Percentiles rank a stretch among this genome's conserved stretches.
Conservation (phyloP, 2,797 vertebrate genomes). For the Sebastes minor region DNA sequence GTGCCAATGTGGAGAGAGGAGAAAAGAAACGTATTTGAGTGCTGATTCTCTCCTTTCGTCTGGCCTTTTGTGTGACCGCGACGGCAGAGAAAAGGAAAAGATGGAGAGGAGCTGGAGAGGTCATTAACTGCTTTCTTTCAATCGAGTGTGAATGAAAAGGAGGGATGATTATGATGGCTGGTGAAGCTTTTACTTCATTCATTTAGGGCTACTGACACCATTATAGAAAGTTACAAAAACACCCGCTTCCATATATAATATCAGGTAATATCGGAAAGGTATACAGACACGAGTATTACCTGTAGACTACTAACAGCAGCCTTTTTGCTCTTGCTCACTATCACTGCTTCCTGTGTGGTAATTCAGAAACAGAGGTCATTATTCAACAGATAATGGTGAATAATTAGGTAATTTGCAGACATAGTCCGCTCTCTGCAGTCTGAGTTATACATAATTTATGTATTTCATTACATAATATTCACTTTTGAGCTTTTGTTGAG, state of each 20-base stretch:
- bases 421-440: neutral
- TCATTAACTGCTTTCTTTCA: constrained; percentile 44
- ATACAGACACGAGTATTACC: neutral
- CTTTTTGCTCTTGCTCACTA: neutral
- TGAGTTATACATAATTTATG: neutral
- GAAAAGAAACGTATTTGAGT: constrained; percentile 1
- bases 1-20: neutral
- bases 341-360: neutral
- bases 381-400: neutral
- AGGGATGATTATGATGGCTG: constrained; percentile 6
- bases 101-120: constrained; percentile 21
- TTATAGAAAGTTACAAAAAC: neutral
- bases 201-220: constrained; percentile 19
- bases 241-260: neutral
- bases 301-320: neutral
- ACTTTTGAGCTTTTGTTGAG: neutral
- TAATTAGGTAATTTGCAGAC: neutral
- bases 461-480: neutral
- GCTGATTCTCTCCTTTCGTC: constrained; percentile 5
- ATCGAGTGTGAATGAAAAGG: constrained; percentile 2
- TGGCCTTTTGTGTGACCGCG: constrained; percentile 26
- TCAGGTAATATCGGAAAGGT: neutral
- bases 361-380: neutral
- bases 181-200: constrained; percentile 1
- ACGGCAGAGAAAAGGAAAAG: neutral